Base-by-base conservation (phyloP, 1,140 invertebrate genomes). In the Drosophila kanapiae region DNA sequence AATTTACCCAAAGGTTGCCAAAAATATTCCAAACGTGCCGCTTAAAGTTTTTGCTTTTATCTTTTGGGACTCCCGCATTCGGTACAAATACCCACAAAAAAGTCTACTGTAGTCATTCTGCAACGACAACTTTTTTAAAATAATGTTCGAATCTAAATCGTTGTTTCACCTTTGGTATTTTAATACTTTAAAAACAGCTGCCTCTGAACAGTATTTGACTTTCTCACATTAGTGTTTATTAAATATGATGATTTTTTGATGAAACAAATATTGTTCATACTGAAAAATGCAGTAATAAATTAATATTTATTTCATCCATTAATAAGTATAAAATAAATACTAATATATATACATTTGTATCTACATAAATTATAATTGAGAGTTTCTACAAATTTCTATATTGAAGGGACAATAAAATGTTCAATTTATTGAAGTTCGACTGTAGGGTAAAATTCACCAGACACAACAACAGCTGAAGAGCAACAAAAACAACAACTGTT, bases 21-120 rank as follows among this genome's bases (percentile, higher is more conserved):
- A 84, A 80, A 63, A 82, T 49, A 43, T 45, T 58, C 37, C 13
- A 78, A 67, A 83, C 57, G 40, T 80, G 51, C 54, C 64, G 75
- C 64, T 75, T 82, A 64, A 85, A 87, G 77, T 79, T 84, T 62
- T 42, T 70, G 35, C 70, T 76, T 77, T 76, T 76, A 77, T 76
- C 56, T 76, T 76, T 35, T 45, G 29, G 13, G 16, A 56, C 62
- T 48, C 60, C 74, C 40, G 72, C 67, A 48, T 29, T n/a, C 14
- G 40, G 13, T 45, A 49, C 33, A 54, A 49, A 43, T n/a, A 29
- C n/a, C 38, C 23, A n/a, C 49, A 45, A 68, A 53, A 35, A 3
- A 35, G 23, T 9, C 35, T 45, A 70, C 67, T 68, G 67, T 70
- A 6, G 8, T 11, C 5, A 13, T 31, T 70, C 23, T 9, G 0